These are phyloP conservation scores for Sinonovacula constricta DNA, from an alignment of 1,140 invertebrate species.

Conservation along the genomic window DNA sequence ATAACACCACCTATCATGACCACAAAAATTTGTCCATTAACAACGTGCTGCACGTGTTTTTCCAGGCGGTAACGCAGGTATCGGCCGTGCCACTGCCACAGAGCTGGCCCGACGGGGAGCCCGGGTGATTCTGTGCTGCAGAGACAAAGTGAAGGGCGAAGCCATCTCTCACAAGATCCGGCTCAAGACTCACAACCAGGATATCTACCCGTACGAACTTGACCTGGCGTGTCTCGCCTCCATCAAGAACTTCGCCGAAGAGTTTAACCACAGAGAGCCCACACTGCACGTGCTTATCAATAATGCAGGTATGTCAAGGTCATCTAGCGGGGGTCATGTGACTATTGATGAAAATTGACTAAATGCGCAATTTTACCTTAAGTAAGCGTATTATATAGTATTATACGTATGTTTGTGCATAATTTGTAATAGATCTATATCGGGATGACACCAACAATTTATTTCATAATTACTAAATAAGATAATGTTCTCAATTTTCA, in stretches of 20 bases:
- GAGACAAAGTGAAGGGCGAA: conserved; percentile 73
- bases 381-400: too few species aligned
- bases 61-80: conserved; percentile 75
- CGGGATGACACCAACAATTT: background rate
- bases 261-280: conserved; percentile 66
- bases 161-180: conserved; percentile 74
- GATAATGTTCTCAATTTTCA: too few species aligned
- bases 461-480: too few species aligned
- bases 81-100: conserved; percentile 74
- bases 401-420: background rate
- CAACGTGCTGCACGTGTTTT: too few species aligned
- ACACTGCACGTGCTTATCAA: conserved; percentile 74
- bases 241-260: conserved; percentile 69
- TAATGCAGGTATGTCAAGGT: conserved; percentile 76
- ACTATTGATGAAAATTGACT: too few species aligned
- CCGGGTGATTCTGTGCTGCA: conserved; percentile 69
- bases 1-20: too few species aligned
- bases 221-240: conserved; percentile 70
- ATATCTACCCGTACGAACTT: conserved; percentile 66
- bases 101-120: conserved; percentile 75
- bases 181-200: conserved; percentile 71
- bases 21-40: too few species aligned
- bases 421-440: background rate
- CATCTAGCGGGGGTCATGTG: too few species aligned
- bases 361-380: too few species aligned